phyloP scores from a whole-genome alignment of 2,797 vertebrate genomes.

The Eremophila alpestris region DNA sequence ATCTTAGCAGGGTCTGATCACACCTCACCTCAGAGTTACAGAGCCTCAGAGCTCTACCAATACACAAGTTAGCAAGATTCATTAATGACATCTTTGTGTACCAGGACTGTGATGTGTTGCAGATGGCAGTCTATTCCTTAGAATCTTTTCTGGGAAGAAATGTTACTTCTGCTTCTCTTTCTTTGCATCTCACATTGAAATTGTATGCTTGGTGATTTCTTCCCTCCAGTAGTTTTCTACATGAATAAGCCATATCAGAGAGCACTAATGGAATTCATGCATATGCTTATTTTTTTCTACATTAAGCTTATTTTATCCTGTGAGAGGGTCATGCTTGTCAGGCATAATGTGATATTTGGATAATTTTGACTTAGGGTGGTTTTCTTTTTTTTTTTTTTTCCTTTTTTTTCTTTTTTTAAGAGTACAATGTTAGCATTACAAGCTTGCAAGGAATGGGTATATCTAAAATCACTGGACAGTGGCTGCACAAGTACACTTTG shows the following conservation, averaged over 20 bases:
- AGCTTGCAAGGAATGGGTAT: not conserved
- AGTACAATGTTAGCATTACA: not conserved
- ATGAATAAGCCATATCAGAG: conserved; percentile 56
- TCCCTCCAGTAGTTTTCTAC: conserved; percentile 69
- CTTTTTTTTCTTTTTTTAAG: not conserved
- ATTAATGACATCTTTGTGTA: conserved; percentile 1
- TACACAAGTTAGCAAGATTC: not conserved
- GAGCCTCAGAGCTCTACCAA: not conserved
- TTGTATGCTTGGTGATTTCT: conserved; percentile 55
- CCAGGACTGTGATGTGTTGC: not conserved
- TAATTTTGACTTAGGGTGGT: conserved; percentile 46
- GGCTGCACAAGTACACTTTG: not conserved
- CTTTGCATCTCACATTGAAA: conserved; percentile 40
- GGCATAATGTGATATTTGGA: conserved; percentile 46
- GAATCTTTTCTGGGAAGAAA: conserved; percentile 21
- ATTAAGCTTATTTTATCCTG: conserved; percentile 59
- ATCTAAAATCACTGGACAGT: not conserved
- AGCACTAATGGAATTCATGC: conserved; percentile 44
- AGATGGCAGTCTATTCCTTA: not conserved
- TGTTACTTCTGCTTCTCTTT: conserved; percentile 13
- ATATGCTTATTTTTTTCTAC: conserved; percentile 53
- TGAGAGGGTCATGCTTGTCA: conserved; percentile 31
- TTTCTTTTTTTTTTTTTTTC: not conserved
- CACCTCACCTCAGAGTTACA: not conserved
- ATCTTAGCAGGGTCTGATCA: not conserved